phyloP scores from a whole-genome alignment of 2,888 invertebrate species.

The Latheticus oryzae region DNA sequence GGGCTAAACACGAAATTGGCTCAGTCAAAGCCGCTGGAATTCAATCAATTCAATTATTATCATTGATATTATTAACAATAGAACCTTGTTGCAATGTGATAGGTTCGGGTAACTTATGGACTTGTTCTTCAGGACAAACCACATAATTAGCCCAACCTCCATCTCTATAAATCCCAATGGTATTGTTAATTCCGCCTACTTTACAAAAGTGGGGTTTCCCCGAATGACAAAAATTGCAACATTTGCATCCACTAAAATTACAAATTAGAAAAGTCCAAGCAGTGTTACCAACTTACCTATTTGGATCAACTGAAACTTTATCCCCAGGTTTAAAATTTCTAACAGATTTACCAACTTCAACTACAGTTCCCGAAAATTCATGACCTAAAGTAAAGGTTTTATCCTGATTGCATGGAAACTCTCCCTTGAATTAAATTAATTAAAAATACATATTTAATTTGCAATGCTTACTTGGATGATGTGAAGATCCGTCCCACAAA shows the following conservation, averaged over 20 bases:
- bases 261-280: background rate
- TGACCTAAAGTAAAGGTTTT: conserved; percentile 73
- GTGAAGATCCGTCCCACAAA: conserved; percentile 81
- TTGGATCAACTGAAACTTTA: conserved; percentile 77
- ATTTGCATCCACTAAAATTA: conserved; percentile 69
- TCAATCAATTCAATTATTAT: background rate
- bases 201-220: conserved; percentile 76
- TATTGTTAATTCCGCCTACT: conserved; percentile 70
- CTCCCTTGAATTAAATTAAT: conserved; percentile 67
- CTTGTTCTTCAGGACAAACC: conserved; percentile 72
- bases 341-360: conserved; percentile 70
- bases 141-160: conserved; percentile 79
- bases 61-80: conserved; percentile 19
- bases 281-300: conserved; percentile 66
- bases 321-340: conserved; percentile 72
- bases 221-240: conserved; percentile 72
- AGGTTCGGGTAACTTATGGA: conserved; percentile 69
- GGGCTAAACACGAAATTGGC: conserved; percentile 77
- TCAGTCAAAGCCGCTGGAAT: conserved; percentile 73
- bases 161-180: conserved; percentile 74
- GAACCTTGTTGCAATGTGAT: conserved; percentile 72
- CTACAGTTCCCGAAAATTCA: conserved; percentile 75
- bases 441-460: conserved; percentile 6
- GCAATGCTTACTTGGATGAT: conserved; percentile 72
- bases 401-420: conserved; percentile 72